These are phyloP conservation scores for Turdus rufiventris DNA, from an alignment of 2,113 vertebrate genomes.

Conservation along the genomic window DNA sequence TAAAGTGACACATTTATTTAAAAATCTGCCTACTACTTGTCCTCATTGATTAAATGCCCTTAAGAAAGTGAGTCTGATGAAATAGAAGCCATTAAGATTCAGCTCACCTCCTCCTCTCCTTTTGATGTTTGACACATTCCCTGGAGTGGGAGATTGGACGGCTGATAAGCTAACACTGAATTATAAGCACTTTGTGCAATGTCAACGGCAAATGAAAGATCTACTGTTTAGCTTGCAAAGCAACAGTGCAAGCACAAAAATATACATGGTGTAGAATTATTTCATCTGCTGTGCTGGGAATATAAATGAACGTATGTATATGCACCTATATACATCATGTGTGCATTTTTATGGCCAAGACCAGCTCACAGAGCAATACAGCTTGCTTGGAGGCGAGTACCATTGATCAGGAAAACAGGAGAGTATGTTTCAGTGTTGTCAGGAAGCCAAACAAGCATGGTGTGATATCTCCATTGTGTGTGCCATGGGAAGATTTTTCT, in stretches of 20 bases:
- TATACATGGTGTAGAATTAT: conserved; percentile 60
- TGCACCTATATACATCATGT: neutral
- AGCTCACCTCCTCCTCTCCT: conserved; percentile 67
- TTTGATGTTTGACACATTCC: conserved; percentile 81
- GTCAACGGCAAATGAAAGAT: conserved; percentile 75
- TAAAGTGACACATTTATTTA: conserved; percentile 84
- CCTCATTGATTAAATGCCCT: conserved; percentile 84
- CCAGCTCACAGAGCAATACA: neutral
- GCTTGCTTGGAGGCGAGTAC: neutral
- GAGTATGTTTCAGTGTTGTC: conserved; percentile 3
- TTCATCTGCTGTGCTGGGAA: conserved; percentile 61
- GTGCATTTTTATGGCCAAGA: conserved; percentile 6
- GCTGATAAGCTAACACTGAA: conserved; percentile 82
- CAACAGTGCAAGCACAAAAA: conserved; percentile 59
- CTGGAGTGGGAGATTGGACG: conserved; percentile 76
- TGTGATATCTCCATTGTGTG: neutral
- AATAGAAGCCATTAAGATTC: conserved; percentile 79
- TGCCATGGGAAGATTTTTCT: neutral
- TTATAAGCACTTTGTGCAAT: conserved; percentile 81
- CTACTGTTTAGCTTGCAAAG: conserved; percentile 76
- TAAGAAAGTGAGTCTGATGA: conserved; percentile 80
- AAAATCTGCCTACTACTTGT: conserved; percentile 82
- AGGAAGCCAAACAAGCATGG: neutral
- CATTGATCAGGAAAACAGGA: conserved; percentile 39
- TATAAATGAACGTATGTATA: conserved; percentile 29